Percentiles rank a stretch among this genome's conserved stretches.
These are phyloP conservation scores for Atherinomorus stipes DNA, from an alignment of 2,113 vertebrate species.

Conservation along the genomic window DNA sequence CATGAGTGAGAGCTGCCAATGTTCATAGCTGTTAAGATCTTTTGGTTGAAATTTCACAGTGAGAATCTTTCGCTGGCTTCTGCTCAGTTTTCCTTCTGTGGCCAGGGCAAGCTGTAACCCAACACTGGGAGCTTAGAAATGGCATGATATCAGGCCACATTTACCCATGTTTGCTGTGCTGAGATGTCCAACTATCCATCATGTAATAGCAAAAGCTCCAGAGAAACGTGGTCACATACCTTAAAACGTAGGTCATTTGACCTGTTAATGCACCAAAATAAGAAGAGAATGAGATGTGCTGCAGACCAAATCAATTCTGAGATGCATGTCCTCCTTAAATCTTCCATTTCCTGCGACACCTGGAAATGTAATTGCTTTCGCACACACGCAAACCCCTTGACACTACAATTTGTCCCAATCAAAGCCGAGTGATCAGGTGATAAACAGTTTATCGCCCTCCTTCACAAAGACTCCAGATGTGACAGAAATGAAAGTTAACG, in stretches of 20 bases:
- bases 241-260: slow-evolving; percentile 56
- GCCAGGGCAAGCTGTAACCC: slow-evolving; percentile 51
- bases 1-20: slow-evolving; percentile 35
- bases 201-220: slow-evolving; percentile 31
- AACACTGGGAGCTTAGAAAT: slow-evolving; percentile 58
- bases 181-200: slow-evolving; percentile 48
- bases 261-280: slow-evolving; percentile 44
- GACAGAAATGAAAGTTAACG: slow-evolving; percentile 64
- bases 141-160: slow-evolving; percentile 38
- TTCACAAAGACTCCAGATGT: slow-evolving; percentile 54
- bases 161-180: slow-evolving; percentile 41
- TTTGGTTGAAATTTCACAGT: slow-evolving; percentile 55
- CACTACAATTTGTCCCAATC: slow-evolving; percentile 53
- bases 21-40: slow-evolving; percentile 39
- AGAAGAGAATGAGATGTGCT: slow-evolving; percentile 34
- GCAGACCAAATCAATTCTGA: slow-evolving; percentile 24
- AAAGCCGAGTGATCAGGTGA: slow-evolving; percentile 55
- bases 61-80: slow-evolving; percentile 59
- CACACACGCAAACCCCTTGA: slow-evolving; percentile 11
- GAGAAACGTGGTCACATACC: slow-evolving; percentile 48
- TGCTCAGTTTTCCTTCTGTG: slow-evolving; percentile 59
- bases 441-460: slow-evolving; percentile 64
- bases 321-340: slow-evolving; percentile 26
- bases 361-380: slow-evolving; percentile 10
- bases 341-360: slow-evolving; percentile 53